Evolutionary conservation across 2,888 invertebrate genomes (phyloP), one percentile per base, ranked within the genome.

Genomic region (Drosophila cyrtoloma): DNA sequence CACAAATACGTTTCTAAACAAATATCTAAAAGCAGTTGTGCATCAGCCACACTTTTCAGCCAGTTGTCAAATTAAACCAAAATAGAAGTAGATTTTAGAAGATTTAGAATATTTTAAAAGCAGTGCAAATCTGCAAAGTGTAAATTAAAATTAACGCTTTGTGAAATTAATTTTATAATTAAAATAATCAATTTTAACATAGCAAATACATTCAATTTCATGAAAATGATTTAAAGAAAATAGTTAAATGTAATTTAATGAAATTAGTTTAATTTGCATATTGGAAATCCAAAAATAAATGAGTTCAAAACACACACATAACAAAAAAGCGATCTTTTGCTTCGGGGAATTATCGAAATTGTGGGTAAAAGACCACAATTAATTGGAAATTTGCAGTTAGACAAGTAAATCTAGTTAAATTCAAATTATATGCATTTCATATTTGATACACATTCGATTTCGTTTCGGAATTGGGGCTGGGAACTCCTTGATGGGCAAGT

Each of bases 401-500:
- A 22, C 26, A 33, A 55, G 3, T 5, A 63, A 28, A 64, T 58
- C 73, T 83, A 83, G 80, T 80, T 73, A 35, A 62, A 84, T 83
- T 89, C 78, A 89, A 86, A 89, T 86, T 72, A 63, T 71, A 82
- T 75, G 62, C 79, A 60, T 44, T 66, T 64, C 60, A 75, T 65
- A 75, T 64, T 81, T 68, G 74, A 76, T 67, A 66, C 71, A 73
- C 79, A 89, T 88, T 86, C 84, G 80, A 33, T 12, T 33, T 33
- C 33, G 33, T 33, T 82, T 85, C 84, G 64, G 51, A 74, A 75
- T 59, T 66, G 75, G n/a, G 37, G 67, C 69, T 80, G 75, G 52
- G 58, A 79, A 86, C 84, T 87, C 87, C 87, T 87, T 89, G 87
- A 86, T 86, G 89, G 86, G 81, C 78, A 75, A 77, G 68, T 78